Conservation (phyloP, 2,113 vertebrate species). For the Sorex fumeus region DNA sequence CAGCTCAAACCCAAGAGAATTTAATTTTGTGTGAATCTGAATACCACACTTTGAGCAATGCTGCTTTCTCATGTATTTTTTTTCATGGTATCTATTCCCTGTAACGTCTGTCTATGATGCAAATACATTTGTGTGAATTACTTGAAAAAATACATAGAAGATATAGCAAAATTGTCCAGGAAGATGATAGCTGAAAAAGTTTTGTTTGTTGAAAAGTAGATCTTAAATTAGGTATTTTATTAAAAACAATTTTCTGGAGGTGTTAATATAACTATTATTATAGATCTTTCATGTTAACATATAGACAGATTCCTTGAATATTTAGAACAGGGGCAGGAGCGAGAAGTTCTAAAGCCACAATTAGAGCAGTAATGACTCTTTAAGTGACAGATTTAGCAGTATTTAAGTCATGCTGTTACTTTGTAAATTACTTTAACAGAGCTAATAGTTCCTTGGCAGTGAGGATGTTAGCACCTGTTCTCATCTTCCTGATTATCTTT, state of each 20-base stretch:
- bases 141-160: background rate
- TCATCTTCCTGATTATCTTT: conserved; percentile 1
- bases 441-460: conserved; percentile 64
- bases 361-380: conserved; percentile 24
- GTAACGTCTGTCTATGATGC: background rate
- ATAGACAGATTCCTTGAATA: conserved; percentile 27
- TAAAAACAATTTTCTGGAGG: background rate
- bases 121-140: background rate
- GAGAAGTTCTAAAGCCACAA: background rate
- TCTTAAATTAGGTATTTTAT: background rate
- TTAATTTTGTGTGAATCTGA: background rate
- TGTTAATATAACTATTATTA: background rate
- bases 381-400: conserved; percentile 42
- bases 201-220: no score
- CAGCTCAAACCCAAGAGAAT: background rate
- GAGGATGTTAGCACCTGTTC: conserved; percentile 50
- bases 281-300: conserved; percentile 31
- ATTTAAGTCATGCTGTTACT: conserved; percentile 75
- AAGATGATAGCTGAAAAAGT: no score
- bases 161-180: background rate
- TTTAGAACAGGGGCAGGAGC: conserved; percentile 45
- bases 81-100: background rate
- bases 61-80: background rate
- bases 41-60: background rate
- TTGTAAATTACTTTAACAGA: conserved; percentile 68